phyloP scores from a whole-genome alignment of 2,888 invertebrate genomes.

The Phymatocera aterrima region DNA sequence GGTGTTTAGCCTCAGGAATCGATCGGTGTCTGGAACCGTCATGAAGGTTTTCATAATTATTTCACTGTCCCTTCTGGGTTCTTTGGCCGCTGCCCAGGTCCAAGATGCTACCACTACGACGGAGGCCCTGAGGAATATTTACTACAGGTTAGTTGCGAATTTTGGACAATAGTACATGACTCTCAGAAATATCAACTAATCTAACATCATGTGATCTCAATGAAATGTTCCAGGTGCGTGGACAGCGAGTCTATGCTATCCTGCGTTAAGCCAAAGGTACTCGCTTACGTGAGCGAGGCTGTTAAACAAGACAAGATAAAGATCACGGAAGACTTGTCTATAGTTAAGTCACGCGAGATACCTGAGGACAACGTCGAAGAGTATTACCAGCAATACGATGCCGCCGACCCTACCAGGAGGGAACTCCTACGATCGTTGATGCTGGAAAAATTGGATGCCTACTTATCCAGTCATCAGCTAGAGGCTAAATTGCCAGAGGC shows the following conservation, averaged over 20 bases:
- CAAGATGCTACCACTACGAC: slow-evolving; percentile 65
- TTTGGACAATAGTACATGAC: background rate
- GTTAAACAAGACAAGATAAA: slow-evolving; percentile 82
- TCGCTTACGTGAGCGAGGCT: slow-evolving; percentile 85
- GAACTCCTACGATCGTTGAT: slow-evolving; percentile 75
- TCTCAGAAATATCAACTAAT: background rate
- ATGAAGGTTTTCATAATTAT: slow-evolving; percentile 66
- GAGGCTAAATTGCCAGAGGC: slow-evolving; percentile 85
- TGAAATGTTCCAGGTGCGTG: slow-evolving; percentile 62
- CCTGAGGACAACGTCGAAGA: slow-evolving; percentile 74
- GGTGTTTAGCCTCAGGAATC: slow-evolving; percentile 70
- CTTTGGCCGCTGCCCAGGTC: slow-evolving; percentile 60
- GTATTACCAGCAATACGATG: slow-evolving; percentile 62
- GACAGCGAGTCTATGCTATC: slow-evolving; percentile 69
- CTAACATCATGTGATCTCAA: background rate
- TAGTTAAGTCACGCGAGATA: slow-evolving; percentile 79
- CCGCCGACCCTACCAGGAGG: slow-evolving; percentile 66
- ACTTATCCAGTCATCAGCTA: slow-evolving; percentile 86
- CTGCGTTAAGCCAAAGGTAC: slow-evolving; percentile 87
- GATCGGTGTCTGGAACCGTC: slow-evolving; percentile 58
- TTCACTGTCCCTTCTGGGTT: slow-evolving; percentile 62
- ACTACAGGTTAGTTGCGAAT: slow-evolving; percentile 64
- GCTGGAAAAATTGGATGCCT: slow-evolving; percentile 85
- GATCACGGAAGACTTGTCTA: slow-evolving; percentile 85
- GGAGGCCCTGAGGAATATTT: slow-evolving; percentile 67